Base-by-base conservation (phyloP, 30 jellyfish, hydroid and myxozoan species). In the Euphysa ruthae region DNA sequence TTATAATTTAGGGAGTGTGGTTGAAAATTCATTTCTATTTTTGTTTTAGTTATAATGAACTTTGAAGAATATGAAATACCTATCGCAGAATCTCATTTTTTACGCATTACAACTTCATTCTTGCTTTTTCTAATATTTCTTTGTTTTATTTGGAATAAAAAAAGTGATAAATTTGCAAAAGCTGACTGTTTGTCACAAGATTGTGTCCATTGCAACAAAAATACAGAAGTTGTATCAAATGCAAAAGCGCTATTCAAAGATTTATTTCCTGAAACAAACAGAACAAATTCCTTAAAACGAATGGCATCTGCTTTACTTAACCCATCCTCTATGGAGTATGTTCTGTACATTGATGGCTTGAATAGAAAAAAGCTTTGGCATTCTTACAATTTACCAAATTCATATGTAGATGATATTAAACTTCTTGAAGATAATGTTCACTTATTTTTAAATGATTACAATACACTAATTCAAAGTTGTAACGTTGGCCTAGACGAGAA, bases 141-240 rank as follows among this genome's bases (percentile, higher is more conserved):
- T n/a, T n/a, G n/a, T n/a, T n/a, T n/a, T n/a, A n/a, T n/a, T n/a
- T n/a, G n/a, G n/a, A 46, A 46, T n/a, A 46, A 10, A 46, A 29
- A 46, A 46, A 3, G 2, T 8, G 8, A 2, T n/a, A 46, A 8
- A 46, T n/a, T 3, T 10, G 10, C 4, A 4, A 46, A 6, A 18
- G 27, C 57, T 22, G 30, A 33, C 26, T 63, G 77, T 63, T 32
- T 10, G 23, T 63, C 77, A 63, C 29, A 3, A 16, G 35, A 42
- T 43, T 63, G 77, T 43, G n/a, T 63, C 6, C 57, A 33, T 16
- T 63, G 77, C 58, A 12, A n/a, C 14, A 63, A 43, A 32, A 63
- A 63, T 43, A 22, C 12, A 16, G 68, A 16, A 10, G 33, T 63
- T 27, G 42, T 15, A 14, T 1, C 35, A 63, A 21, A 15, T 10